Percentiles rank a stretch among this genome's conserved stretches.
phyloP scores from a whole-genome alignment of 1,140 invertebrate genomes.

The Drosophila littoralis region DNA sequence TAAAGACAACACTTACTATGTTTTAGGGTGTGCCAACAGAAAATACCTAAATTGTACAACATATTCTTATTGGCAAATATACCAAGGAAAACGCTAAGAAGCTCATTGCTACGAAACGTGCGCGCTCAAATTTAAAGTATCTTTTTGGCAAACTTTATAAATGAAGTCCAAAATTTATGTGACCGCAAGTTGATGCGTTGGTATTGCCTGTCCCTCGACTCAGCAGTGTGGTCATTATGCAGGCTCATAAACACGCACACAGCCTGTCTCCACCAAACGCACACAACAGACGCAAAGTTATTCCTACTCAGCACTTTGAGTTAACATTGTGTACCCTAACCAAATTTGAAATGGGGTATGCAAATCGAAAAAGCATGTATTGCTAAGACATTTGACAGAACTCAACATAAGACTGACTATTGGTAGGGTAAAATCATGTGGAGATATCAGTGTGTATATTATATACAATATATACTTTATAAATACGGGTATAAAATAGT shows the following conservation, averaged over 20 bases:
- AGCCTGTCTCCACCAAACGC: neutral
- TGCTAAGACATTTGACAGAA: neutral
- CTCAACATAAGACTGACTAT: too few species aligned
- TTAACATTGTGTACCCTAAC: neutral
- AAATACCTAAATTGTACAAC: neutral
- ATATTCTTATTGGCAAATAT: neutral
- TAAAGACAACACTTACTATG: neutral
- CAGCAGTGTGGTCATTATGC: slow-evolving; percentile 14
- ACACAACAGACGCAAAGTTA: neutral
- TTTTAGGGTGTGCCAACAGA: neutral
- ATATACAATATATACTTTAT: neutral
- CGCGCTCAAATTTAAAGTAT: neutral
- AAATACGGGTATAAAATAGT: slow-evolving; percentile 15
- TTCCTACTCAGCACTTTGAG: slow-evolving; percentile 3
- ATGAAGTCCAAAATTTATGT: neutral
- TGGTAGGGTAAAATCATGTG: neutral
- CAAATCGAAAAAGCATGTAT: neutral
- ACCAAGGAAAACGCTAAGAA: neutral
- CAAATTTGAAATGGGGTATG: neutral
- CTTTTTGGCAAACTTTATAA: slow-evolving; percentile 8
- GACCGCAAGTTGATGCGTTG: slow-evolving; percentile 1
- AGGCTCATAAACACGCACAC: slow-evolving; percentile 11
- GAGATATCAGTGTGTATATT: neutral
- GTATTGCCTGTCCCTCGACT: neutral
- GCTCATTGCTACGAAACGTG: slow-evolving; percentile 29